A percentile compares a stretch with the other conserved stretches of the same genome.
Evolutionary conservation across 2,888 invertebrate genomes (phyloP).

Genomic region (Chrysotoxum bicinctum): DNA sequence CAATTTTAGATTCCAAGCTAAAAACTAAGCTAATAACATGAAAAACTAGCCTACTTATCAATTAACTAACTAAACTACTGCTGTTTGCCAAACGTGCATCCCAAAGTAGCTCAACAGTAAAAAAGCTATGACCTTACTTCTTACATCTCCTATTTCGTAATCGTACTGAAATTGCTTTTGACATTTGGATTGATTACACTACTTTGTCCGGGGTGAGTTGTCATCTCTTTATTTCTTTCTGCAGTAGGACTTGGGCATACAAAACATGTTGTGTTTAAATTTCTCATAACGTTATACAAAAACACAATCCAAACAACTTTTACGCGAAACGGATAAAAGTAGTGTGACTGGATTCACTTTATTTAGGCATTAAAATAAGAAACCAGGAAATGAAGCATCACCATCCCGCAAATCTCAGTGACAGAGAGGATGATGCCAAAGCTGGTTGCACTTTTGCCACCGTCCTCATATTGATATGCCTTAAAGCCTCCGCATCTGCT

Average conservation of each 20-base stretch:
- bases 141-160: not conserved
- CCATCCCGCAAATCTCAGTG: conserved; percentile 37
- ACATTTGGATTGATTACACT: conserved; percentile 24
- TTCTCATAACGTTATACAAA: conserved; percentile 10
- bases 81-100: not conserved
- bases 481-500: conserved; percentile 35
- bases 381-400: conserved; percentile 65
- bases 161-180: not conserved
- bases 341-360: conserved; percentile 50
- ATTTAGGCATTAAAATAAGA: conserved; percentile 42
- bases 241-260: not conserved
- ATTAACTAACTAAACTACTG: too few relatives aligned
- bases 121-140: not conserved
- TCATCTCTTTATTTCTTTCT: not conserved
- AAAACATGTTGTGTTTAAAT: conserved; percentile 18
- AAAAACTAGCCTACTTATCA: too few relatives aligned
- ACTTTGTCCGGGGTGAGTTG: not conserved
- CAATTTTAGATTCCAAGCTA: too few relatives aligned
- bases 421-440: conserved; percentile 32
- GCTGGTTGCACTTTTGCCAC: conserved; percentile 51
- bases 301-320: conserved; percentile 44
- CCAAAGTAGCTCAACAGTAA: not conserved
- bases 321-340: conserved; percentile 39
- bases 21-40: too few relatives aligned
- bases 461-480: conserved; percentile 5